Evolutionary conservation across 2,113 vertebrate genomes (phyloP).

Genomic region (Vulpes vulpes): DNA sequence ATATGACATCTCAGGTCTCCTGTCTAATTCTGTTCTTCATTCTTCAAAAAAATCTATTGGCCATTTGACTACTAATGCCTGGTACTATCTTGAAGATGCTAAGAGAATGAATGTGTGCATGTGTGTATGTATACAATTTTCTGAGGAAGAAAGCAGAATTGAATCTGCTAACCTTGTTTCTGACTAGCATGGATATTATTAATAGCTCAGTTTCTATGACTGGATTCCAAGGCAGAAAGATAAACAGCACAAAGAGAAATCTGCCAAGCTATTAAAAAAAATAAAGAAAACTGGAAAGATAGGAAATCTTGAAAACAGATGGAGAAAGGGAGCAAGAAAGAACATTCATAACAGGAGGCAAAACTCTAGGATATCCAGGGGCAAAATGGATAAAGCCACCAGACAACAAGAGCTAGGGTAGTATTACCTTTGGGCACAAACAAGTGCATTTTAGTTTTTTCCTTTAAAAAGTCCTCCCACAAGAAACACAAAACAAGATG

Average conservation of each 20-base stretch:
- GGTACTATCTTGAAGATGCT: background rate
- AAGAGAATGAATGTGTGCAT: background rate
- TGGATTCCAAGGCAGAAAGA: constrained; percentile 15
- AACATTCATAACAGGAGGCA: background rate
- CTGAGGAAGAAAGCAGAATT: background rate
- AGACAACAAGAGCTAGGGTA: background rate
- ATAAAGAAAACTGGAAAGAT: background rate
- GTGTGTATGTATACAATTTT: background rate
- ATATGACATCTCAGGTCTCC: background rate
- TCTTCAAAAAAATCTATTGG: background rate
- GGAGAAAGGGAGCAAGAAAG: background rate
- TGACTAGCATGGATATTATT: background rate
- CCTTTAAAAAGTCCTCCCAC: background rate
- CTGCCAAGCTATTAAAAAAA: background rate
- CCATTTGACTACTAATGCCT: background rate
- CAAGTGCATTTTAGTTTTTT: background rate
- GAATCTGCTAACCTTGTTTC: background rate
- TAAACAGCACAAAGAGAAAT: background rate
- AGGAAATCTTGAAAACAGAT: background rate
- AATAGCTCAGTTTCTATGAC: constrained; percentile 6
- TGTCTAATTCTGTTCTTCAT: background rate
- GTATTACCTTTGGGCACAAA: background rate
- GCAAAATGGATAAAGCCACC: no score
- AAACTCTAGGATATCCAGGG: background rate
- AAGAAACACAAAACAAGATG: background rate